Conservation (phyloP, 2,888 invertebrate genomes). For the Tetragnatha montana region DNA sequence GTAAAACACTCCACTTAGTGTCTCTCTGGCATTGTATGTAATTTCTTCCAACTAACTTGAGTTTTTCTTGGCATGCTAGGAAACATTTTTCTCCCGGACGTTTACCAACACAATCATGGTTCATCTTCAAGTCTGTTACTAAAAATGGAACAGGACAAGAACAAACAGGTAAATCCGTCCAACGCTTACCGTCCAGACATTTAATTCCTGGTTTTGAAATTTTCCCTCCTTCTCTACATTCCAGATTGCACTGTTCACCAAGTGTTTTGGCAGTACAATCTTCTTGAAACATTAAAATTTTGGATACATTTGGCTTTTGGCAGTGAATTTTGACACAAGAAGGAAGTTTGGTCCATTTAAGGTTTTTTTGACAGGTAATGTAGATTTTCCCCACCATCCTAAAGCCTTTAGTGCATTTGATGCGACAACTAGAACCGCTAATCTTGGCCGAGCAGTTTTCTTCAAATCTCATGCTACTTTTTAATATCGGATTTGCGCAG, state of each 20-base stretch:
- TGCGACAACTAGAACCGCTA: conserved; percentile 1
- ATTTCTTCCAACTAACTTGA: not conserved
- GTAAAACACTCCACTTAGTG: conserved; percentile 20
- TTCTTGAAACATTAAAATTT: not conserved
- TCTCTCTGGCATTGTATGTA: conserved; percentile 29
- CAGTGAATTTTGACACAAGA: not conserved
- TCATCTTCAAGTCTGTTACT: not conserved
- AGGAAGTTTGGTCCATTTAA: conserved; percentile 11
- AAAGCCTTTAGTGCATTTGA: conserved; percentile 24
- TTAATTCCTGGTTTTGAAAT: conserved; percentile 3
- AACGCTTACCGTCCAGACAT: conserved; percentile 6
- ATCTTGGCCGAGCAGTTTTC: conserved; percentile 8
- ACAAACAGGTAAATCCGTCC: conserved; percentile 25
- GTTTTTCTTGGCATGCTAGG: not conserved
- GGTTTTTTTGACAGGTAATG: not conserved
- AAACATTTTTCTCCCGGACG: conserved; percentile 4
- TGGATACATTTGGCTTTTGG: conserved; percentile 15
- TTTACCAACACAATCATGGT: conserved; percentile 2
- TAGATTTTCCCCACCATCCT: not conserved
- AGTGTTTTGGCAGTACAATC: conserved; percentile 6
- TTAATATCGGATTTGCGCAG: not conserved
- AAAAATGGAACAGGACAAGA: conserved; percentile 21
- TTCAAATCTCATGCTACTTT: not conserved
- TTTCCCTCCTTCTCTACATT: conserved; percentile 29
- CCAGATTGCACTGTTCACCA: conserved; percentile 4